Conservation (phyloP, 2,113 vertebrate species). For the Rhynchomys soricoides region DNA sequence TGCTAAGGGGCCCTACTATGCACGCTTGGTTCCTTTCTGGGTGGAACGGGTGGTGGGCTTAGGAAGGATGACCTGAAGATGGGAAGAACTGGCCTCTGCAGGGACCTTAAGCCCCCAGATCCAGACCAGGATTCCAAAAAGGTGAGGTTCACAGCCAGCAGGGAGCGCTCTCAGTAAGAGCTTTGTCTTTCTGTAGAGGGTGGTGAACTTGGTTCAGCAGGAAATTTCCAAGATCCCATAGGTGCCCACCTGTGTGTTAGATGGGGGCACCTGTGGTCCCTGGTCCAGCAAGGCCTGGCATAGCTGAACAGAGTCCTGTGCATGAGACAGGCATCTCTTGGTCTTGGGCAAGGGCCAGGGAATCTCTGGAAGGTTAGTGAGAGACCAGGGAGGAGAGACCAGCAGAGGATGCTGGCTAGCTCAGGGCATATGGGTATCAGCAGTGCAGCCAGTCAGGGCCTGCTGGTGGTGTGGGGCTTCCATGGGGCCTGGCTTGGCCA, state of each 20-base stretch:
- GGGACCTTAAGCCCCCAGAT: accelerated
- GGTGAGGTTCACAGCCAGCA: accelerated
- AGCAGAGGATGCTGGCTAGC: accelerated
- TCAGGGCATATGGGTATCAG: accelerated
- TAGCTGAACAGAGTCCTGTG: neutral
- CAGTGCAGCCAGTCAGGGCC: neutral
- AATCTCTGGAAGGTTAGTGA: neutral
- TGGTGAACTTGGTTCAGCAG: neutral
- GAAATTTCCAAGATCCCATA: neutral
- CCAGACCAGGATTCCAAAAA: neutral
- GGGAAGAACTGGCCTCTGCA: accelerated
- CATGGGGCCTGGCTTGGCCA: neutral
- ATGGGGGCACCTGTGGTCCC: neutral
- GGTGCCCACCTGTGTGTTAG: neutral
- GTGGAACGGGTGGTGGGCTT: neutral
- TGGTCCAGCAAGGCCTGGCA: neutral
- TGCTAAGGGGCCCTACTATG: no score
- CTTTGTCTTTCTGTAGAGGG: neutral
- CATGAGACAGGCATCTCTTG: neutral
- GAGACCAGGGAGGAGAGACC: neutral
- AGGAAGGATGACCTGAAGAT: accelerated
- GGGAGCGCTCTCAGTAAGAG: accelerated
- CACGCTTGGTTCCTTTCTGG: neutral
- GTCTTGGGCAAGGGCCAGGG: neutral
- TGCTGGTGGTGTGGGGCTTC: accelerated